phyloP scores from a whole-genome alignment of 2,888 invertebrate species.

The Mesoligia furuncula region DNA sequence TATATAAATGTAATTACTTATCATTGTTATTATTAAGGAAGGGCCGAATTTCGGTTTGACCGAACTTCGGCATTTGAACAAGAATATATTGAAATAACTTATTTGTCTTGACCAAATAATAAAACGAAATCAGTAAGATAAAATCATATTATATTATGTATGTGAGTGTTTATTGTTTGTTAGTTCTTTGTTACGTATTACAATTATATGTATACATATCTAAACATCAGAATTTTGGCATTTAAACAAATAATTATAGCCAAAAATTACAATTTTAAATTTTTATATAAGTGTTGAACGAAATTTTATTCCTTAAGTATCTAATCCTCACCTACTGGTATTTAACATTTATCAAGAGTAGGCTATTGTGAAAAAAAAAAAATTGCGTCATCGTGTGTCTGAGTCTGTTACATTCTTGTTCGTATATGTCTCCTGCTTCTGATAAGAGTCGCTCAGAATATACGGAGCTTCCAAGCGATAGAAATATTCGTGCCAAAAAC shows the following conservation, averaged over 20 bases:
- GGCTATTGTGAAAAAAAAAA: neutral
- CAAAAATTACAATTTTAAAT: no score
- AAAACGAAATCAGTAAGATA: no score
- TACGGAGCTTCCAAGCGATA: neutral
- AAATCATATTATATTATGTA: neutral
- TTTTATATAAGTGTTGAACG: no score
- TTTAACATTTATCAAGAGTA: neutral
- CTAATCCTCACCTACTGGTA: neutral
- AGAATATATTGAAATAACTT: no score
- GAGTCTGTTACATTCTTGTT: neutral
- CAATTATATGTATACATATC: neutral
- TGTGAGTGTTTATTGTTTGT: neutral
- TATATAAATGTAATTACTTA: no score
- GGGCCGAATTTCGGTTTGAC: no score
- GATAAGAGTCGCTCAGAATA: neutral
- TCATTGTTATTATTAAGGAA: no score
- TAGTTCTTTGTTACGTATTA: neutral
- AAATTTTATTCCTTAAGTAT: neutral
- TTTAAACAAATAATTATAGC: no score
- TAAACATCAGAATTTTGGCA: neutral
- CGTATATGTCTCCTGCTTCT: neutral
- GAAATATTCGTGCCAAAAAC: no score
- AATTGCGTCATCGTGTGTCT: no score
- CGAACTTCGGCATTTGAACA: no score
- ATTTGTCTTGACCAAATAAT: no score